Base-by-base conservation (phyloP, 1,140 invertebrate species). In the Phenacoccus solenopsis region DNA sequence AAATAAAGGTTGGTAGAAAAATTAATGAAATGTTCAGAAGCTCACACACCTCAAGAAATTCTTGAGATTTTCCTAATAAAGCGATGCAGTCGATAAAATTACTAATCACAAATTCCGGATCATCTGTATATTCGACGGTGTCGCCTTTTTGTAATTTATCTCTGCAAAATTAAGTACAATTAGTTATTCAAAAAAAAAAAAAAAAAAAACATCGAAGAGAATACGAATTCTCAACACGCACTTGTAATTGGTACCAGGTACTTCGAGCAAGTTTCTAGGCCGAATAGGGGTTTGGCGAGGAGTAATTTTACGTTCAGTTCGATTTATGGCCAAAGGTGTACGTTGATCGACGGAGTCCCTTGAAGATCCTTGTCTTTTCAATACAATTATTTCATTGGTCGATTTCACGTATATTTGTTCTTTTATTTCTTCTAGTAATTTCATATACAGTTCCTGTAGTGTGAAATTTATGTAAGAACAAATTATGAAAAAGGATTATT, bases 381-480 rank as follows among this genome's bases (percentile, higher is more conserved):
- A 27, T 9, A 27, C 16, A 64, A 64, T 27, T 13, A 64, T 24
- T 64, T 64, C 83, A 73, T 81, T 82, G 1, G 83, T 83, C 5
- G 85, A 83, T 74, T 84, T 83, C n/a, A 85, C 80, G 76, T 92
- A 93, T 56, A 93, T 82, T 77, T 91, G 88, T 67, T 83, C 81
- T 73, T 86, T 86, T 13, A 93, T 78, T 77, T 92, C 90, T 72
- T 89, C 84, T 49, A 90, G 80, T 61, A 91, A 75, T 72, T 83
- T 84, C 30, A 85, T 79, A 77, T 89, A 88, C 1, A 93, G 76
- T 78, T 88, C 84, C 80, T 87, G 12, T 78, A 77, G 72, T 32
- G 73, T 67, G 22, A 27, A 24, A n/a, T n/a, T n/a, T n/a, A n/a
- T n/a, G n/a, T n/a, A n/a, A n/a, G n/a, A n/a, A 22, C 22, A 28